Conservation (phyloP, 2,888 invertebrate species). For the Neoaliturus tenellus region DNA sequence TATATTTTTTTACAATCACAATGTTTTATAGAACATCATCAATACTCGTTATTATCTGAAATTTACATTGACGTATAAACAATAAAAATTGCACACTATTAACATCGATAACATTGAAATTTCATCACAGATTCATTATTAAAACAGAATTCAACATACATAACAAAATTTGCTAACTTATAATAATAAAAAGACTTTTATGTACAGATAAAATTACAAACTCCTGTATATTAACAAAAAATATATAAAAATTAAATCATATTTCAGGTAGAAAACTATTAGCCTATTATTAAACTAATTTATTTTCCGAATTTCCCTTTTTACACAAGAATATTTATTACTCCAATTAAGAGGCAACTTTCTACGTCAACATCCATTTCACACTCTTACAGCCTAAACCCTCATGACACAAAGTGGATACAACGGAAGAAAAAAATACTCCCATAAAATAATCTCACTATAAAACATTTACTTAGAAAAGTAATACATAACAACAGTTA, state of each 20-base stretch:
- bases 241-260: not conserved
- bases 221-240: not conserved
- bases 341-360: not conserved
- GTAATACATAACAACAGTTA: slow-evolving; percentile 10
- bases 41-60: slow-evolving; percentile 51
- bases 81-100: slow-evolving; percentile 58
- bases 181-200: slow-evolving; percentile 20
- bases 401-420: slow-evolving; percentile 18
- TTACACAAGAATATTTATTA: not conserved
- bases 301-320: not conserved
- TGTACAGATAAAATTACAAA: not conserved
- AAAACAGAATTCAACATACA: slow-evolving; percentile 49
- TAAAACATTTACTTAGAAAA: slow-evolving; percentile 24
- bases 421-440: slow-evolving; percentile 12
- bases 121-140: slow-evolving; percentile 56
- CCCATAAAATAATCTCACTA: slow-evolving; percentile 37
- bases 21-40: slow-evolving; percentile 46
- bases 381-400: slow-evolving; percentile 10
- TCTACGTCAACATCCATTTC: not conserved
- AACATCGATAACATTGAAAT: slow-evolving; percentile 56
- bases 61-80: slow-evolving; percentile 57
- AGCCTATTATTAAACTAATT: not conserved
- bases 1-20: slow-evolving; percentile 55
- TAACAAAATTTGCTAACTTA: slow-evolving; percentile 38
- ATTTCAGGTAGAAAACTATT: not conserved